A percentile compares a stretch with the other conserved stretches of the same genome.
phyloP scores from a whole-genome alignment of 2,888 invertebrate genomes.

The Drosophila ustulata region DNA sequence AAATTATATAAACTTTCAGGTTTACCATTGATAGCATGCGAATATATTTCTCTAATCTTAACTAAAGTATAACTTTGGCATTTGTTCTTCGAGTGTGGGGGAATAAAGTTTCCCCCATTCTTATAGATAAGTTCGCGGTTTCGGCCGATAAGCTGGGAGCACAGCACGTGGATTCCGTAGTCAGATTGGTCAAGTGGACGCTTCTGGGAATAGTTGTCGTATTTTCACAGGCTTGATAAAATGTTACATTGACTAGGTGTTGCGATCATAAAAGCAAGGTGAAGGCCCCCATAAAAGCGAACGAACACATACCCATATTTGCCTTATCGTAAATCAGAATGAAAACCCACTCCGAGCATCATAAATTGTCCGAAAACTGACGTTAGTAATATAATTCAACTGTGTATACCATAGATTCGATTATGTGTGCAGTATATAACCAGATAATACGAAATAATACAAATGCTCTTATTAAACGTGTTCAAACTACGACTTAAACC shows the following conservation, averaged over 20 bases:
- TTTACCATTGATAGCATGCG: conserved; percentile 16
- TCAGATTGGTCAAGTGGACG: conserved; percentile 18
- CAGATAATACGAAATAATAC: conserved; percentile 13
- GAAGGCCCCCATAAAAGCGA: conserved; percentile 9
- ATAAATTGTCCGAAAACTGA: conserved; percentile 32
- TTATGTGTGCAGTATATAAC: conserved; percentile 8
- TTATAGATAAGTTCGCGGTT: conserved; percentile 9
- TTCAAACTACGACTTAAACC: background rate
- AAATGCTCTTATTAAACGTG: background rate
- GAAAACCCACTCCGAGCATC: background rate
- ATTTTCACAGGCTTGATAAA: background rate
- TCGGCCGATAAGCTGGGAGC: conserved; percentile 7
- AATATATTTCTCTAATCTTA: conserved; percentile 8
- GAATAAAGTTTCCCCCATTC: conserved; percentile 8
- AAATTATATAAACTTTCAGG: conserved; percentile 27
- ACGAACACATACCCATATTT: background rate
- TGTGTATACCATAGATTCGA: background rate
- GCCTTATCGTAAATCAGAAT: conserved; percentile 36
- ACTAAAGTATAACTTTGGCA: conserved; percentile 1
- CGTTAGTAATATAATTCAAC: conserved; percentile 4
- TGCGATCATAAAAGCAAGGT: conserved; percentile 9
- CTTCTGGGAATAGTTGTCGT: conserved; percentile 9
- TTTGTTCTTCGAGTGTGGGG: background rate
- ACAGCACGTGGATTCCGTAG: conserved; percentile 30
- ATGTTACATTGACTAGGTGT: conserved; percentile 11